Percentiles rank a stretch among this genome's conserved stretches.
These are phyloP conservation scores for Polypterus bichir DNA, from an alignment of 2,113 vertebrate genomes.

Conservation along the genomic window DNA sequence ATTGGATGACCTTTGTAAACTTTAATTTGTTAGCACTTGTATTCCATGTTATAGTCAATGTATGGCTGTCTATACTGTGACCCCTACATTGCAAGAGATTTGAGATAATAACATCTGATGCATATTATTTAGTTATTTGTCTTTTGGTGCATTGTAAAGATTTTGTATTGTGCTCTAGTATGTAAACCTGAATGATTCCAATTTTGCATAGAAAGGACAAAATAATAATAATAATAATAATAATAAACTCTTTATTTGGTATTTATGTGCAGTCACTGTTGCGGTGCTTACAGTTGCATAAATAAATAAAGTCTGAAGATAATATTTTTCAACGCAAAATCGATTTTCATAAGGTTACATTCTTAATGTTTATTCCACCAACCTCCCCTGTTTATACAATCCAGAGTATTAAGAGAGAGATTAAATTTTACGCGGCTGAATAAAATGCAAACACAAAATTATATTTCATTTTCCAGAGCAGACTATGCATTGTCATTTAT, in stretches of 20 bases:
- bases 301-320: conserved; percentile 51
- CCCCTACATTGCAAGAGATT: too few species aligned
- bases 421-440: conserved; percentile 80
- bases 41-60: too few species aligned
- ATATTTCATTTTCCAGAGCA: conserved; percentile 76
- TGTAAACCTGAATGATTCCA: too few species aligned
- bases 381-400: conserved; percentile 69
- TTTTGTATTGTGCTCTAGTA: too few species aligned
- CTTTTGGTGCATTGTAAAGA: too few species aligned
- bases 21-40: too few species aligned
- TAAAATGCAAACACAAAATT: conserved; percentile 91
- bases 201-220: too few species aligned
- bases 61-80: too few species aligned
- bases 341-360: conserved; percentile 80
- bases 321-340: conserved; percentile 74
- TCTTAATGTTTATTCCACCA: conserved; percentile 60
- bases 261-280: conserved; percentile 35
- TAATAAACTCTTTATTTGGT: conserved; percentile 41
- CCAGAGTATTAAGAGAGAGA: conserved; percentile 82
- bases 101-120: too few species aligned
- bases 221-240: conserved; percentile 24
- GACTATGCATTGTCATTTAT: conserved; percentile 86
- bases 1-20: too few species aligned
- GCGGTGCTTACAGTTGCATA: conserved; percentile 41
- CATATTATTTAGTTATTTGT: too few species aligned